Conservation (phyloP, 2,888 invertebrate genomes). For the Anthrax anthrax region DNA sequence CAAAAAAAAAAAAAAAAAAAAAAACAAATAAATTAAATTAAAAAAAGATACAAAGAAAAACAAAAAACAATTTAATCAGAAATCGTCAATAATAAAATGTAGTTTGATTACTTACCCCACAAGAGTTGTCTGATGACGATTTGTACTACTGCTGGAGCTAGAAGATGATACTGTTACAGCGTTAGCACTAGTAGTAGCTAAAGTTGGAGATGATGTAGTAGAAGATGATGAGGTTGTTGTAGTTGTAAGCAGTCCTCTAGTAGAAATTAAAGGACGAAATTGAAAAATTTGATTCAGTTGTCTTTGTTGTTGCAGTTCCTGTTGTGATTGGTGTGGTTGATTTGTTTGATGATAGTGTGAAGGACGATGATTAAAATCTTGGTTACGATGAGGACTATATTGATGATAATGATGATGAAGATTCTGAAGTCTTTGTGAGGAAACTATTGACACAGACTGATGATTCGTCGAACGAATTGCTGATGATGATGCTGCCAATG, state of each 20-base stretch:
- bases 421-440: constrained; percentile 9
- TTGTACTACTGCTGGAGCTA: not conserved
- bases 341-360: constrained; percentile 1
- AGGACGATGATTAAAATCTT: too few relatives aligned
- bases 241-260: constrained; percentile 10
- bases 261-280: constrained; percentile 1
- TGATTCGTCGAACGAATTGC: constrained; percentile 5
- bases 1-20: too few relatives aligned
- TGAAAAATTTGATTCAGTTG: constrained; percentile 10
- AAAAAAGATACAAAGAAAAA: too few relatives aligned
- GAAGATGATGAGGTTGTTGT: constrained; percentile 8
- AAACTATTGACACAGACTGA: constrained; percentile 15
- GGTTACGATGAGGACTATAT: constrained; percentile 2
- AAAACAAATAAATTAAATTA: too few relatives aligned
- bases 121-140: constrained; percentile 1
- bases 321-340: constrained; percentile 8
- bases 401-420: not conserved
- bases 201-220: constrained; percentile 14
- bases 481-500: constrained; percentile 12
- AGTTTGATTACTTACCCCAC: not conserved
- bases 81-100: too few relatives aligned
- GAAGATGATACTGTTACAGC: constrained; percentile 8
- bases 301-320: constrained; percentile 13
- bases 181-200: constrained; percentile 11
- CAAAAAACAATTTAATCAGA: too few relatives aligned